Conservation (phyloP, 1,140 invertebrate species). For the Ceratina australensis region DNA sequence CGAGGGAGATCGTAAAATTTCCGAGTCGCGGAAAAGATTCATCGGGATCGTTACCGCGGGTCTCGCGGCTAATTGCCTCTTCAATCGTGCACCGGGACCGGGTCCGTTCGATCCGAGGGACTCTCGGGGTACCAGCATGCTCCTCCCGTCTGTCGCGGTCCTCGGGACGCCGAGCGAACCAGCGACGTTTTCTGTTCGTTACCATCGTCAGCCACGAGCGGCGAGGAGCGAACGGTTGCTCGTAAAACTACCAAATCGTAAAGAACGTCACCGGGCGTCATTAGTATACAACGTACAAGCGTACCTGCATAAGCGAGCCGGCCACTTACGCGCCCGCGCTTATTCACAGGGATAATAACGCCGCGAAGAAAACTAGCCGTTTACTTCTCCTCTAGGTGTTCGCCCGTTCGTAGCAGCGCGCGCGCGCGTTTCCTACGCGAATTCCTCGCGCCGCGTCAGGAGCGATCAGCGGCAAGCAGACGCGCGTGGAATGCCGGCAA, state of each 20-base stretch:
- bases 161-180: too few relatives aligned
- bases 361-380: conserved; percentile 61
- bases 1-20: conserved; percentile 30
- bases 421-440: conserved; percentile 8
- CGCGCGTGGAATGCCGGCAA: conserved; percentile 58
- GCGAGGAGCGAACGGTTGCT: background rate
- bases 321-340: conserved; percentile 53
- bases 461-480: conserved; percentile 55
- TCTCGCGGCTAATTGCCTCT: conserved; percentile 35
- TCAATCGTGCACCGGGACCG: conserved; percentile 16
- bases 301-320: conserved; percentile 53
- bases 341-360: conserved; percentile 60
- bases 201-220: background rate
- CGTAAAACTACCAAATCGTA: conserved; percentile 30
- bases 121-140: background rate
- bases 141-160: background rate
- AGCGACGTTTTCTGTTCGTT: conserved; percentile 5
- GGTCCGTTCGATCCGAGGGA: background rate
- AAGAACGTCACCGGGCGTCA: conserved; percentile 50
- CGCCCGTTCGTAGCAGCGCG: background rate
- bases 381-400: conserved; percentile 36
- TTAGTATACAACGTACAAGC: conserved; percentile 57
- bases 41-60: conserved; percentile 21
- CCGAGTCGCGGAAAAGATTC: conserved; percentile 23
- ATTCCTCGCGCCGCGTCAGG: conserved; percentile 52